Base-by-base conservation (phyloP, 2,113 vertebrate species). In the Phylloscopus trochiloides region DNA sequence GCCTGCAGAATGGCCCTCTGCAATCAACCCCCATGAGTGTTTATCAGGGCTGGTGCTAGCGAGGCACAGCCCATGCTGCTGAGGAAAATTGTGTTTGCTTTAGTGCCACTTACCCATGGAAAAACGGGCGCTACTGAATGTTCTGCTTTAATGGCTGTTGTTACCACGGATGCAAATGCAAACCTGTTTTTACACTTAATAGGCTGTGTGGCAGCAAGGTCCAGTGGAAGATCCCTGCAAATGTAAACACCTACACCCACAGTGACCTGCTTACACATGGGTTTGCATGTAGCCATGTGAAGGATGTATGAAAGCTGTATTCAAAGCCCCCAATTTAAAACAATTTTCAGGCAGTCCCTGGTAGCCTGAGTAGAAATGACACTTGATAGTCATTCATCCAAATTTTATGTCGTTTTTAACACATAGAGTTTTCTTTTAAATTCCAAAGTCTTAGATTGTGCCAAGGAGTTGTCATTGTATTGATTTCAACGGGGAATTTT, bases 141-240 rank as follows among this genome's bases (percentile, higher is more conserved):
- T 24, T 76, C 50, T 68, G 32, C 40, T 89, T 81, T 65, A 85
- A 71, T 4, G 6, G 43, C 81, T 51, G 57, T 1, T 77, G 92
- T 88, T 95, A 43, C 92, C 89, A 86, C 59, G 88, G 94, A 63
- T 80, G 90, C 92, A 86, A 50, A 71, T 55, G 61, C 55, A 70
- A 40, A 88, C 71, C 75, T 73, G 47, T 77, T 92, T 93, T 88
- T 74, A 74, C 90, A 36, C 71, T 88, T 59, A 51, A 86, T 67
- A n/a, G 0, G 0, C 55, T 19, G 3, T 26, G 32, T 12, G 81
- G 63, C 71, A 91, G 90, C 67, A 76, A 62, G 54, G 82, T 38
- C 70, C 47, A 82, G 85, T 0, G 0, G 71, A 79, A 74, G 59
- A 88, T 94, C 92, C 82, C 78, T 81, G 85, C 52, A 77, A 83